A percentile compares a stretch with the other conserved stretches of the same genome.
Evolutionary conservation across 2,113 vertebrate species (phyloP).

Genomic region (Peromyscus leucopus): DNA sequence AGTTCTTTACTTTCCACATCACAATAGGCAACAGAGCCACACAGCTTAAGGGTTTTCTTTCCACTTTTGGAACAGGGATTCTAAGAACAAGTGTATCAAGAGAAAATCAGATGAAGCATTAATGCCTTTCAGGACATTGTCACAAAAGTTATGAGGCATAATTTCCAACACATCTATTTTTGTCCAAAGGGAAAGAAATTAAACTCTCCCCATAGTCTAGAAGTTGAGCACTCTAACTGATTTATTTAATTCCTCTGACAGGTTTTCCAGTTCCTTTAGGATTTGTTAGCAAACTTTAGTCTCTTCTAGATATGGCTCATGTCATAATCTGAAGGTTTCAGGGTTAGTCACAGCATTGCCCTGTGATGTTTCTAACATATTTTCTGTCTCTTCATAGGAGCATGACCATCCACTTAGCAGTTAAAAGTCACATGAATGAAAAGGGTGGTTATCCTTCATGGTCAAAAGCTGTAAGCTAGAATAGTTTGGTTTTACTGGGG

Average conservation of each 20-base stretch:
- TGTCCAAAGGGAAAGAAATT: constrained; percentile 12
- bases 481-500: neutral
- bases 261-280: neutral
- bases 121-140: neutral
- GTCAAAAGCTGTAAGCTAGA: neutral
- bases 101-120: neutral
- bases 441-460: neutral
- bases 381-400: neutral
- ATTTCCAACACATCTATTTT: constrained; percentile 20
- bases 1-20: constrained; percentile 16
- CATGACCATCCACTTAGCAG: neutral
- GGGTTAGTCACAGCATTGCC: neutral
- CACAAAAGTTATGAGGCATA: constrained; percentile 1
- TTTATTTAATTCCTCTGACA: constrained; percentile 35
- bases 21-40: neutral
- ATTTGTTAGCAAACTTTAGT: neutral
- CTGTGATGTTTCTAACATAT: neutral
- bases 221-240: neutral
- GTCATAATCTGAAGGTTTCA: neutral
- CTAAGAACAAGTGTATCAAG: neutral
- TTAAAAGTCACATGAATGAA: neutral
- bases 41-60: neutral
- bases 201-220: neutral
- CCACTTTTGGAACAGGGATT: neutral
- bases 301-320: neutral